A percentile compares a stretch with the other conserved stretches of the same genome.
These are phyloP conservation scores for Acronicta alni DNA, from an alignment of 2,888 invertebrate genomes.

Conservation along the genomic window DNA sequence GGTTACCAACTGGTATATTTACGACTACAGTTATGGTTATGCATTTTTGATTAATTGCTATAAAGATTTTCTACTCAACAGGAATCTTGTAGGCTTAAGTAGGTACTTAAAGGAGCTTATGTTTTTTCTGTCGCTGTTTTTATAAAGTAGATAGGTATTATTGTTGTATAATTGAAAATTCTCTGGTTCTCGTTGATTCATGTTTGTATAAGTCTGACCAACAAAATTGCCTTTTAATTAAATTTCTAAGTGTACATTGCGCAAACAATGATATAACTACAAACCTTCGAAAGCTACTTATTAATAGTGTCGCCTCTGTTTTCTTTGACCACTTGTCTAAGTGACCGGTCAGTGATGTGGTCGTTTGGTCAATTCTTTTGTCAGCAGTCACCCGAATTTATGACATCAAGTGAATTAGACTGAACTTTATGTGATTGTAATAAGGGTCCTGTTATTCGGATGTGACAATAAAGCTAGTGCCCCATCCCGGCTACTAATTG, in stretches of 20 bases:
- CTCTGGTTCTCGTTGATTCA: conserved; percentile 21
- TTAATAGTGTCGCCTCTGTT: conserved; percentile 53
- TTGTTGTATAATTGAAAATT: conserved; percentile 17
- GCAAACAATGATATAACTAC: conserved; percentile 15
- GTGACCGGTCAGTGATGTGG: conserved; percentile 70
- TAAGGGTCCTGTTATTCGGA: conserved; percentile 40
- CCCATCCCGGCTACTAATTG: conserved; percentile 71
- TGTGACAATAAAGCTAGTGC: conserved; percentile 41
- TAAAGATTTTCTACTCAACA: conserved; percentile 9
- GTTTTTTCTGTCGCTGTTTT: too few relatives aligned
- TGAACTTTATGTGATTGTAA: conserved; percentile 50
- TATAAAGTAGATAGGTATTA: conserved; percentile 1
- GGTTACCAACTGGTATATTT: conserved; percentile 79
- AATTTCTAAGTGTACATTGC: conserved; percentile 49
- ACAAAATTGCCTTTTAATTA: conserved; percentile 35
- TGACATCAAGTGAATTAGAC: conserved; percentile 21
- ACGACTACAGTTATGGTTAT: conserved; percentile 75
- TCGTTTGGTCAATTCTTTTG: conserved; percentile 59
- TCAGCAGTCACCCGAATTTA: conserved; percentile 30
- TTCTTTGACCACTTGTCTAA: conserved; percentile 71
- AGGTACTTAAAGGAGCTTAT: not conserved
- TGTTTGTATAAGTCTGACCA: conserved; percentile 51
- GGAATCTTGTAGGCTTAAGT: not conserved
- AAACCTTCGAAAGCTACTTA: conserved; percentile 31
- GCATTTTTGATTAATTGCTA: conserved; percentile 48